Evolutionary conservation across 2,888 invertebrate species (phyloP).

Genomic region (Tipula confusa): DNA sequence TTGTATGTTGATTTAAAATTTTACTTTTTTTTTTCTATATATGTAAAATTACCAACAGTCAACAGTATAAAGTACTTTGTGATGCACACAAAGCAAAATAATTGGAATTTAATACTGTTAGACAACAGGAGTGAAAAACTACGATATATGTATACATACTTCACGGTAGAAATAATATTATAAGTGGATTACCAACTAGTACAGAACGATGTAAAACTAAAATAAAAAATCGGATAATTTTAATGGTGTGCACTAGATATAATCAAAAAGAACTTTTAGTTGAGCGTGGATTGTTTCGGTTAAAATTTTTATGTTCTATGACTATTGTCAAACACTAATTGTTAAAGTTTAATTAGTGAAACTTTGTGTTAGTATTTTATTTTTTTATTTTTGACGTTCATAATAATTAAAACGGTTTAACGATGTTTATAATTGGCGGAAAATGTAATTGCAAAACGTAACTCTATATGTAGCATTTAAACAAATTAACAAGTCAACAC

Average conservation of each 20-base stretch:
- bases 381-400: too few relatives aligned
- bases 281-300: background rate
- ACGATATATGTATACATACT: background rate
- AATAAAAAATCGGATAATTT: background rate
- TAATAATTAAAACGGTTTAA: too few relatives aligned
- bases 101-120: conserved; percentile 26
- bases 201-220: too few relatives aligned
- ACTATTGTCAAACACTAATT: too few relatives aligned
- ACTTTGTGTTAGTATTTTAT: too few relatives aligned
- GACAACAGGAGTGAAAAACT: background rate
- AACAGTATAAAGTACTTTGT: background rate
- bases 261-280: background rate
- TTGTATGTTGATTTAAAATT: background rate
- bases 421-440: too few relatives aligned
- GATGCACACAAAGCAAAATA: background rate
- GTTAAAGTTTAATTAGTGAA: too few relatives aligned
- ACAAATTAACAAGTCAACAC: too few relatives aligned
- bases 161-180: background rate
- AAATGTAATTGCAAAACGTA: too few relatives aligned
- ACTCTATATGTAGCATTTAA: too few relatives aligned
- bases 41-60: background rate
- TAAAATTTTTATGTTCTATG: background rate
- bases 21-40: too few relatives aligned
- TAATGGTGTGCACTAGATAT: background rate
- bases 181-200: background rate